phyloP scores from a whole-genome alignment of 2,113 vertebrate species.

The Perca schrenkii region DNA sequence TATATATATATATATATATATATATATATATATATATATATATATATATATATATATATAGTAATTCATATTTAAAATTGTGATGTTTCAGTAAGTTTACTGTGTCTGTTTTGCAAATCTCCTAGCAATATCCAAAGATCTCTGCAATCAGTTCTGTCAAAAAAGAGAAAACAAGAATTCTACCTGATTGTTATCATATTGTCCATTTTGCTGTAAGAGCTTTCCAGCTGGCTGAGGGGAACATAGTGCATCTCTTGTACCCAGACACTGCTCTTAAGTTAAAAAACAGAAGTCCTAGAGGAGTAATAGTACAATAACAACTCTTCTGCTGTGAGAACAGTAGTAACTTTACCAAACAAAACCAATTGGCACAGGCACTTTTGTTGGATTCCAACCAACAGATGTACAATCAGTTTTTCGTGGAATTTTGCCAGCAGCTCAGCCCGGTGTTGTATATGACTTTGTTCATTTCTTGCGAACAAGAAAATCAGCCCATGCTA shows the following conservation, averaged over 20 bases:
- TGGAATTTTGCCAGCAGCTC: not conserved
- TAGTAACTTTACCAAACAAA: constrained; percentile 11
- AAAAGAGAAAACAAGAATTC: not conserved
- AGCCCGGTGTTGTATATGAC: not conserved
- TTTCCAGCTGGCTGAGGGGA: constrained; percentile 14
- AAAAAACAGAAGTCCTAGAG: not conserved
- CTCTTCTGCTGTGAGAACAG: not conserved
- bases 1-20: no score
- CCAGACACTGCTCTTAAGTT: constrained; percentile 1
- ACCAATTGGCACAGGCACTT: not conserved
- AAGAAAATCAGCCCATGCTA: not conserved
- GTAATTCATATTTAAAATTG: no score
- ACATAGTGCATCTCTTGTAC: not conserved
- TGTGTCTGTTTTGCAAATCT: not conserved
- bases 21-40: no score
- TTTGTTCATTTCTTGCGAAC: not conserved
- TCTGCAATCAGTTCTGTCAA: constrained; percentile 1
- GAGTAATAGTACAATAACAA: not conserved
- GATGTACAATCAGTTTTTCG: not conserved
- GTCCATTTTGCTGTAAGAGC: not conserved
- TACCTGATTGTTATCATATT: constrained; percentile 9
- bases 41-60: no score
- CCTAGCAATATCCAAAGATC: not conserved
- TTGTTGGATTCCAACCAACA: not conserved
- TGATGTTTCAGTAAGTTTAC: not conserved